Conservation (phyloP, 2,113 vertebrate genomes). For the Sebastes fasciatus region DNA sequence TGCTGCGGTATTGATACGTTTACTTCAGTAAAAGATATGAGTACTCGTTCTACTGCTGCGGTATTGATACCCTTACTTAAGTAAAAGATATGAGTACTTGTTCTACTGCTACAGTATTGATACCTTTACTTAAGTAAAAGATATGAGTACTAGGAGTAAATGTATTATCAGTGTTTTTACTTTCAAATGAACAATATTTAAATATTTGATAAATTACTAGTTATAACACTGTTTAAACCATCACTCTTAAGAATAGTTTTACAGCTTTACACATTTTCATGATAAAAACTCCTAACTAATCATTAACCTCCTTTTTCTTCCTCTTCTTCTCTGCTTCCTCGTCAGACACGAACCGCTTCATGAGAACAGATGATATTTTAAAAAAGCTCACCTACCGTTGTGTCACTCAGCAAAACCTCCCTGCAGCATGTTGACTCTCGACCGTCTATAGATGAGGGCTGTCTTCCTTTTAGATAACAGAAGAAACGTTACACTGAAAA, state of each 20-base stretch:
- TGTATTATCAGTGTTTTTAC: too few species aligned
- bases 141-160: not conserved
- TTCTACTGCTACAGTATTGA: not conserved
- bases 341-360: rapidly evolving
- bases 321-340: not conserved
- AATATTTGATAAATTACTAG: not conserved
- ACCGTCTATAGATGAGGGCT: not conserved
- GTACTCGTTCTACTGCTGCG: not conserved
- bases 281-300: not conserved
- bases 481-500: not conserved
- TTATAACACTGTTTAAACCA: too few species aligned
- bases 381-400: slow-evolving; percentile 5
- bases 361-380: not conserved
- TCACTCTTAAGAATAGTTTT: not conserved
- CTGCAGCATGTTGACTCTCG: not conserved
- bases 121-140: not conserved
- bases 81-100: too few species aligned
- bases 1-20: too few species aligned
- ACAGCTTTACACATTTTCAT: not conserved
- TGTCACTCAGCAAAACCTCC: not conserved
- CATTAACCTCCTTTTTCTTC: not conserved
- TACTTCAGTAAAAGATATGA: not conserved
- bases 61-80: not conserved
- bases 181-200: not conserved
- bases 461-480: not conserved